Conservation (phyloP, 2,113 vertebrate genomes). For the Sisor rabdophorus region DNA sequence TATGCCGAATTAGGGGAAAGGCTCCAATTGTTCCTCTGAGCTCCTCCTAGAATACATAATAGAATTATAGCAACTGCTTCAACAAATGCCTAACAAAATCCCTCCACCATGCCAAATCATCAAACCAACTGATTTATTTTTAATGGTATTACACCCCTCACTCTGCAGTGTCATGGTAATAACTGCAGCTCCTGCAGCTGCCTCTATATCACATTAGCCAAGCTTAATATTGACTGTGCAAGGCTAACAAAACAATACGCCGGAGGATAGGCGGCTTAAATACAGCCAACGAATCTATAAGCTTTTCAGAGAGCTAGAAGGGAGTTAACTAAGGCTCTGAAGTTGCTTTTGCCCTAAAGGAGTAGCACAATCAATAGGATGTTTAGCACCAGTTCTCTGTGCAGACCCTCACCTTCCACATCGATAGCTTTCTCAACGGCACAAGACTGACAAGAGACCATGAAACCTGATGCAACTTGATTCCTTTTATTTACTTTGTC, state of each 20-base stretch:
- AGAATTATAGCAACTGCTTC: constrained; percentile 71
- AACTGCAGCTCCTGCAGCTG: constrained; percentile 76
- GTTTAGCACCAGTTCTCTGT: constrained; percentile 56
- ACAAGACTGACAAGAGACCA: constrained; percentile 61
- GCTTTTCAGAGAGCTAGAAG: constrained; percentile 64
- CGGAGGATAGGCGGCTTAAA: constrained; percentile 68
- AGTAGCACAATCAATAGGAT: constrained; percentile 69
- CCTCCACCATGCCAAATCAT: constrained; percentile 71
- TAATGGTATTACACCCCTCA: constrained; percentile 79
- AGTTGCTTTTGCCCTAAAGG: constrained; percentile 72
- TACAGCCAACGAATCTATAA: constrained; percentile 68
- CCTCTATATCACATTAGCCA: constrained; percentile 78
- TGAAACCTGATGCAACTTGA: constrained; percentile 69
- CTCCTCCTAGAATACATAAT: constrained; percentile 69
- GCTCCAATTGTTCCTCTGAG: constrained; percentile 69
- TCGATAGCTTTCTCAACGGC: constrained; percentile 53
- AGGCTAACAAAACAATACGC: constrained; percentile 70
- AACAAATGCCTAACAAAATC: constrained; percentile 69
- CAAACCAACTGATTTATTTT: constrained; percentile 80
- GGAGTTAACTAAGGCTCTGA: constrained; percentile 65
- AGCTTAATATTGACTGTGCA: constrained; percentile 77
- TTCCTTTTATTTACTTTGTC: constrained; percentile 55
- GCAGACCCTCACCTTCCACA: constrained; percentile 57
- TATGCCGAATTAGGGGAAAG: constrained; percentile 65
- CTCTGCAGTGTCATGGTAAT: constrained; percentile 79